These are phyloP conservation scores for Meriones unguiculatus DNA, from an alignment of 2,113 vertebrate genomes.

Conservation along the genomic window DNA sequence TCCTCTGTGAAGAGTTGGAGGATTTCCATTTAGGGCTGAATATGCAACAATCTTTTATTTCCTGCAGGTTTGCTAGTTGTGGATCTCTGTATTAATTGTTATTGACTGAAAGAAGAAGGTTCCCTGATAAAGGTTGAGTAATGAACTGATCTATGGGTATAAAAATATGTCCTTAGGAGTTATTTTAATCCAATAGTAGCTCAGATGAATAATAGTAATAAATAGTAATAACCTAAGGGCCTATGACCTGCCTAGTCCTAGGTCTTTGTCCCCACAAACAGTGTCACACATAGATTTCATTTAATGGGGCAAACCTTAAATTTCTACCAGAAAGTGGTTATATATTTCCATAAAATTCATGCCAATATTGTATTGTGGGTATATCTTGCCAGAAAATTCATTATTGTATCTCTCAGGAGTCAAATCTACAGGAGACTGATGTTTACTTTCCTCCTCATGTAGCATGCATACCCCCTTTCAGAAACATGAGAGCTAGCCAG, in stretches of 20 bases:
- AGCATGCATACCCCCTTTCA: neutral
- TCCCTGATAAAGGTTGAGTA: neutral
- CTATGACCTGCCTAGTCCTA: neutral
- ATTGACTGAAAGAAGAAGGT: neutral
- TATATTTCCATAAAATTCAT: neutral
- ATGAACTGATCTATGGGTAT: neutral
- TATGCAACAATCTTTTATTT: neutral
- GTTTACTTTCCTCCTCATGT: neutral
- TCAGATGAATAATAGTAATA: neutral
- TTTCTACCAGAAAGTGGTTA: neutral
- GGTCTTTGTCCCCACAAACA: neutral
- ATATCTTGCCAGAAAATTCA: neutral
- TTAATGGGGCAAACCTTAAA: neutral
- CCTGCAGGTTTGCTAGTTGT: neutral
- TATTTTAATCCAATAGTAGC: neutral
- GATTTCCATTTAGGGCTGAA: neutral
- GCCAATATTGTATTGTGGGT: neutral
- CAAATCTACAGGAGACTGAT: neutral
- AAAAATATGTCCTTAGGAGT: neutral
- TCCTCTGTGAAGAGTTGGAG: neutral
- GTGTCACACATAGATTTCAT: neutral
- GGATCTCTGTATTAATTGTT: neutral
- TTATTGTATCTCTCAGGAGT: neutral
- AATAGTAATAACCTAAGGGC: too few species aligned
- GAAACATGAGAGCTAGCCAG: neutral